Evolutionary conservation across 2,888 invertebrate species (phyloP).

Genomic region (Hermaeophaga mercurialis): DNA sequence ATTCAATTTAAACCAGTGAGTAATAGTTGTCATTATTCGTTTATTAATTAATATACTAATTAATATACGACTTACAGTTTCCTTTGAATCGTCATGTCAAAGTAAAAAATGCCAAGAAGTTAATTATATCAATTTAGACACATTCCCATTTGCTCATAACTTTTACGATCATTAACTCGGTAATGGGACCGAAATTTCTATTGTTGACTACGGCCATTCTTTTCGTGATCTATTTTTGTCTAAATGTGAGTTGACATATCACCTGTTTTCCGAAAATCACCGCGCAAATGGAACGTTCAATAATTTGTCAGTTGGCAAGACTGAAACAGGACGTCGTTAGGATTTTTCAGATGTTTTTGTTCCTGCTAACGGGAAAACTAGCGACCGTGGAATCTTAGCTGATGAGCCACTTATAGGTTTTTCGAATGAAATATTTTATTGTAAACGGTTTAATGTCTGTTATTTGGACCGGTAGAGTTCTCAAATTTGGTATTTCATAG

Average conservation of each 20-base stretch:
- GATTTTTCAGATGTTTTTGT: conserved; percentile 27
- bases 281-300: conserved; percentile 19
- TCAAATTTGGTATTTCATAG: too few species aligned
- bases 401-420: not conserved
- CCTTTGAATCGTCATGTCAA: too few species aligned
- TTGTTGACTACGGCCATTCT: conserved; percentile 13
- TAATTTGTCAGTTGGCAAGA: conserved; percentile 31
- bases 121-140: too few species aligned
- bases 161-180: conserved; percentile 14
- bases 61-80: too few species aligned
- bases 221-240: conserved; percentile 17
- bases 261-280: conserved; percentile 23
- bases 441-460: too few species aligned
- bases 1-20: too few species aligned
- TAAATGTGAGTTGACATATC: conserved; percentile 11
- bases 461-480: too few species aligned
- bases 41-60: too few species aligned
- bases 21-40: too few species aligned
- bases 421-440: too few species aligned
- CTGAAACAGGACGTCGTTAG: conserved; percentile 27
- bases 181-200: conserved; percentile 11
- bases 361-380: too few species aligned
- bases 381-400: not conserved
- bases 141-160: not conserved
- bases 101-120: too few species aligned